Base-by-base conservation (phyloP, 2,113 vertebrate species). In the Pollachius pollachius region DNA sequence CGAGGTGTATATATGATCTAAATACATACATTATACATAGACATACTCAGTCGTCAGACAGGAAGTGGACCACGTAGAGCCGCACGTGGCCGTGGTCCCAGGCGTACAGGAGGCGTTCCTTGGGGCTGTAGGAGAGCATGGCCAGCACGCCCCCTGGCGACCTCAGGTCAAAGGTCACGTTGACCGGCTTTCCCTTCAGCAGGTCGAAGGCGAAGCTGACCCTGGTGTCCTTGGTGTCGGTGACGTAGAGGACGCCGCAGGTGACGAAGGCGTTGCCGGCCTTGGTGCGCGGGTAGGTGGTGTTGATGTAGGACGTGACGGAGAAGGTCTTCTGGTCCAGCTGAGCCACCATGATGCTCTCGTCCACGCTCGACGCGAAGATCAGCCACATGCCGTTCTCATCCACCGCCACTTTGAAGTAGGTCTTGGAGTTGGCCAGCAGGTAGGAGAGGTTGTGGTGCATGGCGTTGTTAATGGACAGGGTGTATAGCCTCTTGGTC, bases 321-420 rank as follows among this genome's bases (percentile, higher is more conserved):
- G 94, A 94, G 84, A 98, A 97, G 0, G 78, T 94, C 65, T 93
- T 94, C 76, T 94, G 93, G 0, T 98, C 93, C 59, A 98, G 17
- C 8, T 90, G 93, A 5, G 95, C 97, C 1, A 97, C 96, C n/a
- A 92, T 90, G 16, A 99, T 93, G 72, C 86, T 95, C 7, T 96
- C 94, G 0, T 98, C 95, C 0, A 70, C 17, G 15, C 87, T 94
- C 0, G 96, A 97, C 15, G 94, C 95, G 4, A 96, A 99, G 75
- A 98, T 94, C 48, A 98, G 84, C 97, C 97, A 99, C 54, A 99
- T 76, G 2, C 94, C 93, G 23, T 94, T 94, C 83, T 98, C 96
- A 15, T 98, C 97, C 3, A 86, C 92, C 0, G 95, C 94, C n/a
- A 98, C 0, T 12, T 96, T 97, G 90, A 98, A 99, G 80, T 99